These are phyloP conservation scores for Lethrus apterus DNA, from an alignment of 1,140 invertebrate species.

Conservation along the genomic window DNA sequence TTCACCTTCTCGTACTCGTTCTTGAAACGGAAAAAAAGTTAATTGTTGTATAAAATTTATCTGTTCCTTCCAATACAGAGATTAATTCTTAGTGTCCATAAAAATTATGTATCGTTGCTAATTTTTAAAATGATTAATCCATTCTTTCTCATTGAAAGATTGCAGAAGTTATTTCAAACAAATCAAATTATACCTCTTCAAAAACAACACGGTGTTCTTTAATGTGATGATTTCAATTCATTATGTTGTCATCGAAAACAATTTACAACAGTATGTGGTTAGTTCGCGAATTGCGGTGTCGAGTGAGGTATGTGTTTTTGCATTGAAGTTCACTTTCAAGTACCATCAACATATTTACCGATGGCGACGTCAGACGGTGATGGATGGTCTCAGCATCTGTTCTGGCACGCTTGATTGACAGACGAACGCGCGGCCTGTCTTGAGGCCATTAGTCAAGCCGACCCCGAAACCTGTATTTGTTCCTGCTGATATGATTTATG, in stretches of 20 bases:
- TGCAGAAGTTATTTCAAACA: too few species aligned
- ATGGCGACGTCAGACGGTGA: constrained; percentile 20
- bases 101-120: too few species aligned
- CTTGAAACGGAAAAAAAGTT: too few species aligned
- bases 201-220: too few species aligned
- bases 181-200: too few species aligned
- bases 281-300: constrained; percentile 1
- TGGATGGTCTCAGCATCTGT: constrained; percentile 25
- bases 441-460: constrained; percentile 23
- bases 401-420: constrained; percentile 25
- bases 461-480: constrained; percentile 13
- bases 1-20: too few species aligned
- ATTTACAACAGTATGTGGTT: constrained; percentile 7
- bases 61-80: too few species aligned
- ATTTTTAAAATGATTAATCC: too few species aligned
- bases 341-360: constrained; percentile 19
- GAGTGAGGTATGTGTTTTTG: constrained; percentile 12
- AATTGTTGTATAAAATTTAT: too few species aligned
- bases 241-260: constrained; percentile 12
- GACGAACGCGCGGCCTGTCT: constrained; percentile 25
- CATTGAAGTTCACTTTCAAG: constrained; percentile 6
- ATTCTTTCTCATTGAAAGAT: too few species aligned
- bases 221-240: too few species aligned
- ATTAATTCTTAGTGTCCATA: too few species aligned
- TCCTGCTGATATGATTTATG: constrained; percentile 14